Conservation (phyloP, 2,888 invertebrate genomes). For the Lobophora halterata region DNA sequence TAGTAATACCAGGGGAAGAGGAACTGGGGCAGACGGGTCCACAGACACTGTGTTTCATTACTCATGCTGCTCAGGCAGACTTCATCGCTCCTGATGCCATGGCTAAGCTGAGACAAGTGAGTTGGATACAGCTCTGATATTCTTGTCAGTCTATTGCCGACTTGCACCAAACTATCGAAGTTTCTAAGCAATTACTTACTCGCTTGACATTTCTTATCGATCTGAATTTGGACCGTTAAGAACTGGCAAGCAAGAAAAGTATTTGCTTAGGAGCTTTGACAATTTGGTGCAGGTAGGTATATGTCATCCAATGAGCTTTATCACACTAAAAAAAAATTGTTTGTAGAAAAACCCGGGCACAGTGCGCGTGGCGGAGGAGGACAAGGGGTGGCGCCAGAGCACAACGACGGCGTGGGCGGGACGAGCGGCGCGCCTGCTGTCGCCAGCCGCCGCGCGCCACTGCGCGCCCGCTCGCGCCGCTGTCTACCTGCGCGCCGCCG, state of each 20-base stretch:
- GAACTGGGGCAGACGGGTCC: slow-evolving; percentile 94
- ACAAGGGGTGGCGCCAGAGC: slow-evolving; percentile 90
- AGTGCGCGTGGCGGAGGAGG: slow-evolving; percentile 94
- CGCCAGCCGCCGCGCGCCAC: slow-evolving; percentile 84
- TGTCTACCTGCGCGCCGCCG: slow-evolving; percentile 88
- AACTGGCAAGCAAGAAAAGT: no score
- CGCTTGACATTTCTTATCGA: no score
- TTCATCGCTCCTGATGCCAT: slow-evolving; percentile 98
- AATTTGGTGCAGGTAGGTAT: no score
- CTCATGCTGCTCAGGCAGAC: slow-evolving; percentile 93
- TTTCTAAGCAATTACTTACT: no score
- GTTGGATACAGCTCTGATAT: no score
- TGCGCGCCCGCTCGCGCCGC: slow-evolving; percentile 89
- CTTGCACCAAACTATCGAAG: no score
- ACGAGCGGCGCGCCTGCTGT: slow-evolving; percentile 75
- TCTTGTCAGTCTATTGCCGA: neutral
- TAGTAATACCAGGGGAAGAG: slow-evolving; percentile 94
- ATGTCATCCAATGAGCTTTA: no score
- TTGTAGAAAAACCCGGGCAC: slow-evolving; percentile 89
- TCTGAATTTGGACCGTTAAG: no score
- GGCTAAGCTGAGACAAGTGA: slow-evolving; percentile 95
- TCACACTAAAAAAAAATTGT: slow-evolving; percentile 3
- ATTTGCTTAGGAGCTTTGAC: no score
- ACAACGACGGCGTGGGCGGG: slow-evolving; percentile 93
- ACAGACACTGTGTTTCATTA: slow-evolving; percentile 95